Evolutionary conservation across 2,113 vertebrate genomes (phyloP), one percentile per base, ranked within the genome.

Genomic region (Antennarius striatus): DNA sequence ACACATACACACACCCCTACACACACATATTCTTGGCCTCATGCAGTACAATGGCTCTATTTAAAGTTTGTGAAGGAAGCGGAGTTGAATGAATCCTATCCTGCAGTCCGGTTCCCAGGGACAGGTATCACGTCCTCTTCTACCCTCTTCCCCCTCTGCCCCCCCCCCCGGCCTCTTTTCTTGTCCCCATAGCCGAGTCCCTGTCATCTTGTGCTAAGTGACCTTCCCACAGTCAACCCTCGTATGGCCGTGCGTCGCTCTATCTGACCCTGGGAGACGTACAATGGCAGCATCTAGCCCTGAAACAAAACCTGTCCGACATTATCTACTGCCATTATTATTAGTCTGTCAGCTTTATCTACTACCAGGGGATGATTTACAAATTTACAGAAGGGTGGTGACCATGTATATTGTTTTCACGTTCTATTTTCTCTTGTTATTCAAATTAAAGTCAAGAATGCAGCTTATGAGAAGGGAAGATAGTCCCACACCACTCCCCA

Each of bases 41-140:
- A 92, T 94, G 94, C 93, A 95, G 96, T 93, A 99, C 98, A 99
- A 99, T 98, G 94, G 95, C 92, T 94, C 96, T 99, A 99, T 99
- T 99, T 99, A 97, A 94, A 94, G 95, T 92, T 88, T 74, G 93
- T 91, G 94, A 92, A 98, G 98, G 98, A 99, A 99, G 93, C 92
- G 86, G 88, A 96, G 93, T 97, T 98, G 97, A 98, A 98, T 99
- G 96, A 97, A 95, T 96, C 94, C 95, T 97, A 98, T 99, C 98
- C 98, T 98, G 96, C 91, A 95, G 92, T 94, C 91, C 89, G 89
- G 96, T 99, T 99, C 97, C 96, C 98, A 99, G 96, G 96, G 97
- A 95, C 95, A 92, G 88, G 88, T 94, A 95, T 93, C 95, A 95
- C 94, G 93, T 96, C 95, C 94, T 92, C 92, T 86, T 87, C 92